Conservation (phyloP, 2,888 invertebrate genomes). For the Heliconius hortense region DNA sequence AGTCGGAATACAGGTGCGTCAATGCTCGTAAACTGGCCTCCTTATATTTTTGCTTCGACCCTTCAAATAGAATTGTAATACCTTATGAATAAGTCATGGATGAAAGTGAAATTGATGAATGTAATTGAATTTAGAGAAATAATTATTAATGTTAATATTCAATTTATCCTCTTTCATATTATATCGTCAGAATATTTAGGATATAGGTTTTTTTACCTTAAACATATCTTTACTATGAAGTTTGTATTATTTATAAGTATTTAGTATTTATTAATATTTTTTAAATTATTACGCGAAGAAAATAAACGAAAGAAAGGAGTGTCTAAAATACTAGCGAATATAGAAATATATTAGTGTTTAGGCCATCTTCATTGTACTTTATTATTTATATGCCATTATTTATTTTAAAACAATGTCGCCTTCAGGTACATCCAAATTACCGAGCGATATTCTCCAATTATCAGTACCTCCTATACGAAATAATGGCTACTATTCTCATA, state of each 20-base stretch:
- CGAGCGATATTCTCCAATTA: not conserved
- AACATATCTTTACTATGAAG: not conserved
- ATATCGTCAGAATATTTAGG: not conserved
- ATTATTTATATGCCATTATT: too few relatives aligned
- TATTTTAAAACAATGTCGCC: not conserved
- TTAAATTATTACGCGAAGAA: not conserved
- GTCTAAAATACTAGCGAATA: too few relatives aligned
- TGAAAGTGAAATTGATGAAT: not conserved
- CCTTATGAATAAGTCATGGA: slow-evolving; percentile 19
- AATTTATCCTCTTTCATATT: not conserved
- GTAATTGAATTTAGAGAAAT: not conserved
- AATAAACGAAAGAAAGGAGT: not conserved
- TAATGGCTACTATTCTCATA: not conserved
- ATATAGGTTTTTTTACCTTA: not conserved
- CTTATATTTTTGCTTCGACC: slow-evolving; percentile 20
- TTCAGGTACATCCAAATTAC: not conserved
- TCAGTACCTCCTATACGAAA: not conserved
- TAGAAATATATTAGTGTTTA: not conserved
- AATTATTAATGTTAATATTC: not conserved
- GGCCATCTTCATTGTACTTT: not conserved
- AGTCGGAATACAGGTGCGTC: slow-evolving; percentile 37
- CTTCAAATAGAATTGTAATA: slow-evolving; percentile 30
- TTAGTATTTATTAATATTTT: not conserved
- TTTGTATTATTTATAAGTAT: not conserved
- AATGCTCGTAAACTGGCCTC: slow-evolving; percentile 36